Evolutionary conservation across 1,140 invertebrate genomes (phyloP), one percentile per base, ranked within the genome.

Genomic region (Formica exsecta): DNA sequence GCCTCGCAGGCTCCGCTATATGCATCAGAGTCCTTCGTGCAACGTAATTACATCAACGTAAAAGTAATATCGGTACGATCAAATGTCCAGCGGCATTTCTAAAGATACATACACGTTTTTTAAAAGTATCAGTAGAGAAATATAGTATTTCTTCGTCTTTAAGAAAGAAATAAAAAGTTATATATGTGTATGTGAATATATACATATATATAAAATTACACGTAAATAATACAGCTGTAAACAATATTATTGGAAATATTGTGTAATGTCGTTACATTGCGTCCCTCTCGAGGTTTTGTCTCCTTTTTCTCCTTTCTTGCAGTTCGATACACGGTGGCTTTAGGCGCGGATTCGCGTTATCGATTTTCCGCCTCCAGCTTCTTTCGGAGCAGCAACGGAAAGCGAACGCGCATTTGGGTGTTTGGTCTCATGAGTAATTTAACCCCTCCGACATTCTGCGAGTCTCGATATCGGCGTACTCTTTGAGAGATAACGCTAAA

Each of bases 321-420:
- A 11, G n/a, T 57, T 59, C 32, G 38, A 44, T 73, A 73, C 6
- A 25, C 54, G 54, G 1, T 32, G 29, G 38, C 25, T 83, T 73
- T 74, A 74, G 38, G 0, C 25, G 48, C 51, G 25, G 38, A 81
- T 81, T 25, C 38, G 29, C 13, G 25, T 13, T 81, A 83, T 83
- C 79, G 79, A 83, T 83, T 74, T 83, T 74, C 54, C 29, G 16
- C n/a, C 16, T 41, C 66, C 79, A 48, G 68, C 68, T 74, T 83
- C n/a, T 59, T 83, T 62, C 68, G 8, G 16, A 36, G 41, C 54
- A 36, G 9, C 51, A 7, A 32, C 3, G 22, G 25, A 25, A n/a
- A 13, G 22, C 22, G 32, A 48, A 83, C n/a, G 38, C 51, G 48
- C 32, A 13, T 36, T 73, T 32, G n/a, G 19, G 44, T 13, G 48